phyloP scores from a whole-genome alignment of 2,113 vertebrate genomes.

The Chascanopsetta lugubris region DNA sequence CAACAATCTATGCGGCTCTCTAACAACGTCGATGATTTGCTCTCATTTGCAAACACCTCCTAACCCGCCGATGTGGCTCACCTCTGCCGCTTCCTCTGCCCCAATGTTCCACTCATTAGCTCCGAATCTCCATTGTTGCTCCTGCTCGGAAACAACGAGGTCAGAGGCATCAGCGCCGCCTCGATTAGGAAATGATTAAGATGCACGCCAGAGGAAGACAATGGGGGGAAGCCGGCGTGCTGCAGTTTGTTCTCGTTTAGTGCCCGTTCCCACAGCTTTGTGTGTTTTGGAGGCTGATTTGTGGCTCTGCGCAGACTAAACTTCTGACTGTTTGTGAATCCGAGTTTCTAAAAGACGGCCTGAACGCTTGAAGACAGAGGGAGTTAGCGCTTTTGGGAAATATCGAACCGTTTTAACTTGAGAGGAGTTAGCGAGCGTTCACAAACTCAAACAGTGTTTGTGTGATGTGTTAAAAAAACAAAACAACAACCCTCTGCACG shows the following conservation, averaged over 20 bases:
- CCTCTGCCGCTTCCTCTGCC: slow-evolving; percentile 26
- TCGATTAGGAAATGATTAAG: slow-evolving; percentile 50
- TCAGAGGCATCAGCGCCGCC: slow-evolving; percentile 32
- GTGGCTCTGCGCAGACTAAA: slow-evolving; percentile 40
- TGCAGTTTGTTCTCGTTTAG: slow-evolving; percentile 56
- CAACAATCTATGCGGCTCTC: neutral
- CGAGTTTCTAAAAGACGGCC: slow-evolving; percentile 44
- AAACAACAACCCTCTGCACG: too few species aligned
- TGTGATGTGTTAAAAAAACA: slow-evolving; percentile 54
- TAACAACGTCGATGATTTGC: slow-evolving; percentile 19
- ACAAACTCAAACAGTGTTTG: slow-evolving; percentile 33
- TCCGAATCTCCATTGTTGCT: slow-evolving; percentile 51
- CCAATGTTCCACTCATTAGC: slow-evolving; percentile 49
- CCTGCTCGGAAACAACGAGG: slow-evolving; percentile 55
- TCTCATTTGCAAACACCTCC: slow-evolving; percentile 47
- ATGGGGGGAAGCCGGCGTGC: slow-evolving; percentile 22
- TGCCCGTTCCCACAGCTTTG: slow-evolving; percentile 59
- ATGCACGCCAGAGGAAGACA: slow-evolving; percentile 54
- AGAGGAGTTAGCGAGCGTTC: slow-evolving; percentile 50
- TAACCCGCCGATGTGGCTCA: slow-evolving; percentile 30
- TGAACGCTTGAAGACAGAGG: slow-evolving; percentile 36
- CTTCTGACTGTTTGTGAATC: slow-evolving; percentile 44
- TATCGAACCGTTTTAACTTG: slow-evolving; percentile 49
- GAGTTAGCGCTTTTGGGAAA: slow-evolving; percentile 21
- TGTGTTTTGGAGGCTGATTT: slow-evolving; percentile 62